Evolutionary conservation across 2,888 invertebrate genomes (phyloP).

Genomic region (Andrena chrysosceles): DNA sequence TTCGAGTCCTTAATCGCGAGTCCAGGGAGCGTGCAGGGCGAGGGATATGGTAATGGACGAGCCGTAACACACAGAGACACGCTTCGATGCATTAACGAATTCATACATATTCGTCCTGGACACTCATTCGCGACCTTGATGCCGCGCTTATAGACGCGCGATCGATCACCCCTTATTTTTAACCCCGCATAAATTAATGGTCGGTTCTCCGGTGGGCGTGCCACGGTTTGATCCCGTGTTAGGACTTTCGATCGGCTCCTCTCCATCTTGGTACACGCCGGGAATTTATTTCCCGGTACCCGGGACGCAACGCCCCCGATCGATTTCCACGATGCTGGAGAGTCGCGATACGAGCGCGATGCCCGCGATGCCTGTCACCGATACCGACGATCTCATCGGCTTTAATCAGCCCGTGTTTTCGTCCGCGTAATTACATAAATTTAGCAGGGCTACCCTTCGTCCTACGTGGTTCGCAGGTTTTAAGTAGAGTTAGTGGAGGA

Average conservation of each 20-base stretch:
- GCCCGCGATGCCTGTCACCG: background rate
- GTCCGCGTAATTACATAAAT: too few relatives aligned
- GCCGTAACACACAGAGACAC: constrained; percentile 24
- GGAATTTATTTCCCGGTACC: background rate
- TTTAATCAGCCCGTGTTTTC: too few relatives aligned
- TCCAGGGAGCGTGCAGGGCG: background rate
- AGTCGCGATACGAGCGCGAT: background rate
- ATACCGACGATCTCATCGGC: background rate
- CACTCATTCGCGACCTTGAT: constrained; percentile 65
- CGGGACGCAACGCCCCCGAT: constrained; percentile 10
- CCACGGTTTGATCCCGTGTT: constrained; percentile 20
- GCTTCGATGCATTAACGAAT: constrained; percentile 43
- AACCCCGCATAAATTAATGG: constrained; percentile 74
- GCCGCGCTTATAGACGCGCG: constrained; percentile 41
- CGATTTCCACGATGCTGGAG: background rate
- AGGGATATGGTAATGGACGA: constrained; percentile 35
- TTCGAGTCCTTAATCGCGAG: constrained; percentile 5
- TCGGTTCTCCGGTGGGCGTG: constrained; percentile 38
- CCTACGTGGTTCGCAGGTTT: too few relatives aligned
- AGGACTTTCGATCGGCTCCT: constrained; percentile 43
- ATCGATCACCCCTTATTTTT: constrained; percentile 75
- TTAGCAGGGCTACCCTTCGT: too few relatives aligned
- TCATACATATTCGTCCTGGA: constrained; percentile 51
- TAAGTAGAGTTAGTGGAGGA: too few relatives aligned
- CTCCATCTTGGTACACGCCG: background rate